Evolutionary conservation across 2,888 invertebrate species (phyloP), one percentile per base, ranked within the genome.

Genomic region (Onchidella celtica): DNA sequence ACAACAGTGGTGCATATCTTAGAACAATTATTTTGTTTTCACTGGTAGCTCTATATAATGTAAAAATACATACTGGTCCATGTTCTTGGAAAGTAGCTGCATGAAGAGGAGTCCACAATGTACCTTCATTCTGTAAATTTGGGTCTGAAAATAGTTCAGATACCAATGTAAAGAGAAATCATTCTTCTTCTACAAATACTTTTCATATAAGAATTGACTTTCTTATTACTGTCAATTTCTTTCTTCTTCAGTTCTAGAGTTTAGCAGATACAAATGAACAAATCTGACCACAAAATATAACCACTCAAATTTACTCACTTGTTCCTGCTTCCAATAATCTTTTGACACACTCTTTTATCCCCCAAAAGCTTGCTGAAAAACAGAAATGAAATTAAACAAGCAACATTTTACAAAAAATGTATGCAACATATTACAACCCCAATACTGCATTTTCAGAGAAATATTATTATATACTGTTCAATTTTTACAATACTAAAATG

Each of bases 11-110:
- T n/a, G n/a, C n/a, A n/a, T n/a, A n/a, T n/a, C n/a, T n/a, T n/a
- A n/a, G n/a, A n/a, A n/a, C n/a, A n/a, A n/a, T n/a, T n/a, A n/a
- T n/a, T n/a, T n/a, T n/a, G n/a, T n/a, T n/a, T n/a, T n/a, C n/a
- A n/a, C n/a, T n/a, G n/a, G n/a, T n/a, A n/a, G n/a, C n/a, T n/a
- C n/a, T n/a, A n/a, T n/a, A n/a, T n/a, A n/a, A n/a, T n/a, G n/a
- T n/a, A n/a, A n/a, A n/a, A 74, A 21, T 3, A 86, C 91, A 86
- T 86, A 92, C 92, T 2, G 91, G 91, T 1, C 92, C 92, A 85
- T 91, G 90, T 88, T 92, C 92, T 79, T 92, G 92, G 80, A 92
- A 92, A 68, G 91, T 87, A 14, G 92, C 92, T 34, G 92, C 92
- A 88, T 92, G 92, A 4, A 92, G 88, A 3, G 92, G 91, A 3